phyloP scores from a whole-genome alignment of 2,888 invertebrate genomes.

The Drosophila dives region DNA sequence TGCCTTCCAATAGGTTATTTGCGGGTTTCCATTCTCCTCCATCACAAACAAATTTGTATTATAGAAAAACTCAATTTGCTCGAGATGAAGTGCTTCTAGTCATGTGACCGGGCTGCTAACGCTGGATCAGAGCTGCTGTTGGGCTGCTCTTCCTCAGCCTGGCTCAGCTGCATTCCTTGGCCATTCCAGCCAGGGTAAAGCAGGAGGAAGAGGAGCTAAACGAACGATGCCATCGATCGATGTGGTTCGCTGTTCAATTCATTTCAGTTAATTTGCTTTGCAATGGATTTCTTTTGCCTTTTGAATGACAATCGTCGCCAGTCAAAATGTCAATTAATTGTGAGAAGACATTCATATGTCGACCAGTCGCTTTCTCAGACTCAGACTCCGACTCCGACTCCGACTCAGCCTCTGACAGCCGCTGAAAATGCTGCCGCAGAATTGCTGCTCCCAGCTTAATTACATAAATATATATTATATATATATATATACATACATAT shows the following conservation, averaged over 20 bases:
- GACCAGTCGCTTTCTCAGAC: not conserved
- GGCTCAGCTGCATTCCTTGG: conserved; percentile 24
- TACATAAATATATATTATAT: conserved; percentile 20
- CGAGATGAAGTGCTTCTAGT: conserved; percentile 29
- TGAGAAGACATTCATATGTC: conserved; percentile 70
- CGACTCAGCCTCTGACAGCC: conserved; percentile 27
- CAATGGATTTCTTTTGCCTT: conserved; percentile 35
- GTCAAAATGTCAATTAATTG: conserved; percentile 78
- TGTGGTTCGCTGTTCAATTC: not conserved
- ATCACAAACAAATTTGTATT: too few relatives aligned
- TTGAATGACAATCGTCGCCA: conserved; percentile 78
- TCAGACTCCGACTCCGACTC: not conserved
- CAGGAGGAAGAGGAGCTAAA: not conserved
- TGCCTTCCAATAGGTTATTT: not conserved
- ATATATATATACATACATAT: not conserved
- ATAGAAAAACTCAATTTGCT: too few relatives aligned
- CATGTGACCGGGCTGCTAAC: not conserved
- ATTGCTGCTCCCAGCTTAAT: conserved; percentile 46
- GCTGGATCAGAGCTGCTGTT: conserved; percentile 7
- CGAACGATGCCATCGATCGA: conserved; percentile 23
- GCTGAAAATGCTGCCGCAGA: conserved; percentile 23
- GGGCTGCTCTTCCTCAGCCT: conserved; percentile 8
- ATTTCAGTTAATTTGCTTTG: conserved; percentile 23
- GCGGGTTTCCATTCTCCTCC: not conserved
- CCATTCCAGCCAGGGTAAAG: too few relatives aligned